Conservation (phyloP, 2,888 invertebrate genomes). For the Neoaliturus tenellus region DNA sequence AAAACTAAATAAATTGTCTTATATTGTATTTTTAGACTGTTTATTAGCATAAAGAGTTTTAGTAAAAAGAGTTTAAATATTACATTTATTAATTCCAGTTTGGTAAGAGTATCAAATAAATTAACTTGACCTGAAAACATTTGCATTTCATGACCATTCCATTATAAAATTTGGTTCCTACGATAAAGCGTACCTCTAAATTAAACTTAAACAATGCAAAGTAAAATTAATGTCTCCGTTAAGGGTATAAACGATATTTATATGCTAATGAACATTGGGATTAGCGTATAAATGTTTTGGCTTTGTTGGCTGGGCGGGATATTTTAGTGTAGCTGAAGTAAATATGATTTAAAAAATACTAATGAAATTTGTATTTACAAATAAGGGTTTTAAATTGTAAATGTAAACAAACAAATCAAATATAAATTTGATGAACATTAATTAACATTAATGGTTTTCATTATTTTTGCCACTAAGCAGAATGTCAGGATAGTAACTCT, state of each 20-base stretch:
- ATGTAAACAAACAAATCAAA: no score
- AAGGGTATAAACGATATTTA: slow-evolving; percentile 30
- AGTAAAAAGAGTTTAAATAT: no score
- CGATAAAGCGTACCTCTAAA: slow-evolving; percentile 32
- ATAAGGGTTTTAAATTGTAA: no score
- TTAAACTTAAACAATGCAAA: slow-evolving; percentile 39
- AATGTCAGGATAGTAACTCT: no score
- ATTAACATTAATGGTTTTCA: no score
- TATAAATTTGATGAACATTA: no score
- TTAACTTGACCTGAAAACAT: background rate
- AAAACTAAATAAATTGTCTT: no score
- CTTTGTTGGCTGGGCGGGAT: slow-evolving; percentile 23
- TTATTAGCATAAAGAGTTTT: no score
- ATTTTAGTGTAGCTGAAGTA: background rate
- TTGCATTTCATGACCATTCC: background rate
- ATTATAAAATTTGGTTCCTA: slow-evolving; percentile 21
- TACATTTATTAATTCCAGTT: no score
- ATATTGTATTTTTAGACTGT: no score
- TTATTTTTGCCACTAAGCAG: no score
- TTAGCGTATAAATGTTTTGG: slow-evolving; percentile 39
- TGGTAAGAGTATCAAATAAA: background rate
- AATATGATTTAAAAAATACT: background rate
- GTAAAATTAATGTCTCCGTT: slow-evolving; percentile 41
- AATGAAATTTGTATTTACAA: no score
- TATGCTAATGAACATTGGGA: slow-evolving; percentile 30